A percentile compares a stretch with the other conserved stretches of the same genome.
Evolutionary conservation across 2,113 vertebrate species (phyloP).

Genomic region (Lutjanus erythropterus): DNA sequence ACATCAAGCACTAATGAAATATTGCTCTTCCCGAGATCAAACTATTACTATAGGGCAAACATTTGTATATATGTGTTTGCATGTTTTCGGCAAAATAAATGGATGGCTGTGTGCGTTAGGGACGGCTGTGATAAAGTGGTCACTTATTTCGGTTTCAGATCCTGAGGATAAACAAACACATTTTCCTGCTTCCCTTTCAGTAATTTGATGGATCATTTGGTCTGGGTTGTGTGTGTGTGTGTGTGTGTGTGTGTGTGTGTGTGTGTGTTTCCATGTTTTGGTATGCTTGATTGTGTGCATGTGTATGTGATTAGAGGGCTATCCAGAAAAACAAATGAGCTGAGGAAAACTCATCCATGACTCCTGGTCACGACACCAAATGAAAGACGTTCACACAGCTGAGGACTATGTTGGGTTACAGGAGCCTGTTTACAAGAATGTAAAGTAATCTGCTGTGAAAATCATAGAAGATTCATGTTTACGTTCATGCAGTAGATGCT

Average conservation of each 20-base stretch:
- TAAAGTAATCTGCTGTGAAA: too few species aligned
- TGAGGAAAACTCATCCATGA: slow-evolving; percentile 63
- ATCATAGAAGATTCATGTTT: too few species aligned
- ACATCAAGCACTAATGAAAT: slow-evolving; percentile 19
- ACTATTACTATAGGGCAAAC: neutral
- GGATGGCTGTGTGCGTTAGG: neutral
- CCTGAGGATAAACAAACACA: slow-evolving; percentile 59
- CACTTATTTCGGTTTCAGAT: slow-evolving; percentile 53
- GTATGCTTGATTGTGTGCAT: slow-evolving; percentile 49
- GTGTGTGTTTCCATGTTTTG: slow-evolving; percentile 41
- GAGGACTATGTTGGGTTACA: neutral
- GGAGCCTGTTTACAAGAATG: neutral
- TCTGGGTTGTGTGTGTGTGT: slow-evolving; percentile 12
- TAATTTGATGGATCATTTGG: slow-evolving; percentile 73
- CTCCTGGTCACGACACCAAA: slow-evolving; percentile 64
- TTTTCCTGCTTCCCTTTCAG: slow-evolving; percentile 35
- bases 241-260: slow-evolving; percentile 15
- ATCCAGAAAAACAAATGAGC: slow-evolving; percentile 51
- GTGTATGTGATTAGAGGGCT: slow-evolving; percentile 62
- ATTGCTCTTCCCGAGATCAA: slow-evolving; percentile 5
- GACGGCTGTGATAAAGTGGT: slow-evolving; percentile 29
- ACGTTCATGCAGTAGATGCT: too few species aligned
- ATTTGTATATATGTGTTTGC: neutral
- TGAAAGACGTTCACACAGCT: slow-evolving; percentile 1
- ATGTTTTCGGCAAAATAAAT: slow-evolving; percentile 6